phyloP scores from a whole-genome alignment of 2,888 invertebrate species.

The Lutraria lutraria region DNA sequence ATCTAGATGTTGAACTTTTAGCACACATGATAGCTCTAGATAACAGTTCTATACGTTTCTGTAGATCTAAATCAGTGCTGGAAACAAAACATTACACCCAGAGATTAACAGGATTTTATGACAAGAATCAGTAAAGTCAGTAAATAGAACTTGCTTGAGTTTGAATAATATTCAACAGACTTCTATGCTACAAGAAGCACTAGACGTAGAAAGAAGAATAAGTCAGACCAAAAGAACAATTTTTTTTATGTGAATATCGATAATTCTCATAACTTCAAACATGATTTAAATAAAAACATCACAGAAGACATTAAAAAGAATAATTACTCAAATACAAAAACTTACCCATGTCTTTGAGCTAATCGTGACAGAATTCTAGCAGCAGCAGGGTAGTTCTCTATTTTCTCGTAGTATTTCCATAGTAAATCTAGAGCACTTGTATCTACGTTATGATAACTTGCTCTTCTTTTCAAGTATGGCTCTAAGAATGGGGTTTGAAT shows the following conservation, averaged over 20 bases:
- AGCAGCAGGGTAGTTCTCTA: constrained; percentile 96
- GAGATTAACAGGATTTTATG: too few relatives aligned
- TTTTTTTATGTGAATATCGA: too few relatives aligned
- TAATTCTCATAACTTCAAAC: too few relatives aligned
- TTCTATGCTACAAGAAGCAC: too few relatives aligned
- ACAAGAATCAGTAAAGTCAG: too few relatives aligned
- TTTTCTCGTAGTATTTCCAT: constrained; percentile 98
- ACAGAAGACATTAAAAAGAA: too few relatives aligned
- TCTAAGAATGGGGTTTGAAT: constrained; percentile 91
- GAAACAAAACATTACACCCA: constrained; percentile 67
- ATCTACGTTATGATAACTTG: constrained; percentile 85
- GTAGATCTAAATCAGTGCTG: constrained; percentile 92
- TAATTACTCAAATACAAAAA: background rate
- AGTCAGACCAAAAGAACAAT: too few relatives aligned
- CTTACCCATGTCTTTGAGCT: constrained; percentile 90
- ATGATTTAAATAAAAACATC: too few relatives aligned
- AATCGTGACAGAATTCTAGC: constrained; percentile 95
- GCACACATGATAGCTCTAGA: constrained; percentile 98
- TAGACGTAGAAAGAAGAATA: too few relatives aligned
- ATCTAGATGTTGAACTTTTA: constrained; percentile 90
- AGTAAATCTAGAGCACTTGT: constrained; percentile 92
- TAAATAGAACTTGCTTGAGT: too few relatives aligned
- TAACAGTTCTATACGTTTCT: constrained; percentile 95
- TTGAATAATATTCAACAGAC: too few relatives aligned
- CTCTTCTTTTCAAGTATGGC: constrained; percentile 90